Conservation (phyloP, 2,797 vertebrate genomes). For the Nasua narica region DNA sequence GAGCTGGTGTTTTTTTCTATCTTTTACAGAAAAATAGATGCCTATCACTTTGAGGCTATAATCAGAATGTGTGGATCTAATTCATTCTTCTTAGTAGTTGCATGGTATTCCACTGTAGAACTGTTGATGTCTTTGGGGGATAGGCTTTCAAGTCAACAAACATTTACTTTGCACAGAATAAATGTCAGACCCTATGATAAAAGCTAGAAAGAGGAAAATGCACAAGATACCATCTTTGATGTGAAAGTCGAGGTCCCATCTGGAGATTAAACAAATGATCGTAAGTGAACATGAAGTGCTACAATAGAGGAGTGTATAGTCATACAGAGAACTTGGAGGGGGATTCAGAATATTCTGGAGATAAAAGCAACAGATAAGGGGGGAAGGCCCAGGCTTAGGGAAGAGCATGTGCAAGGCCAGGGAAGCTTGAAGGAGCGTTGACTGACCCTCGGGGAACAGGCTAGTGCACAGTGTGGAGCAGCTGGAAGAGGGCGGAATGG, state of each 20-base stretch:
- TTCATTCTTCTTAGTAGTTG: not conserved
- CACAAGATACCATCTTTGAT: not conserved
- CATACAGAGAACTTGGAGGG: not conserved
- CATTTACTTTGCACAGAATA: constrained; percentile 18
- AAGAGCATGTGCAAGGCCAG: not conserved
- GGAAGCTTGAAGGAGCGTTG: not conserved
- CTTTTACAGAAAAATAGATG: not conserved
- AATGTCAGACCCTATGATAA: not conserved
- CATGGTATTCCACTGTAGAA: not conserved
- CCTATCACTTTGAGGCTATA: not conserved
- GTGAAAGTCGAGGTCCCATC: not conserved
- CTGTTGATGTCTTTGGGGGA: not conserved
- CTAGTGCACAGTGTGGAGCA: not conserved
- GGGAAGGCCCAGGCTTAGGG: not conserved
- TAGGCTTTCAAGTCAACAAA: not conserved
- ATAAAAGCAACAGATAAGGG: not conserved
- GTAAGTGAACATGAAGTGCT: not conserved
- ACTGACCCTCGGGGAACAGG: not conserved
- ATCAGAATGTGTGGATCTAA: not conserved
- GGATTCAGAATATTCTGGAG: not conserved
- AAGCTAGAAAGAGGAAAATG: not conserved
- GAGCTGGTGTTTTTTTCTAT: not conserved
- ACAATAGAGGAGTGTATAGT: not conserved
- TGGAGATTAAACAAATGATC: not conserved
- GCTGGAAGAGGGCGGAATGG: not conserved